Evolutionary conservation across 2,797 vertebrate genomes (phyloP).

Genomic region (Protonibea diacanthus): DNA sequence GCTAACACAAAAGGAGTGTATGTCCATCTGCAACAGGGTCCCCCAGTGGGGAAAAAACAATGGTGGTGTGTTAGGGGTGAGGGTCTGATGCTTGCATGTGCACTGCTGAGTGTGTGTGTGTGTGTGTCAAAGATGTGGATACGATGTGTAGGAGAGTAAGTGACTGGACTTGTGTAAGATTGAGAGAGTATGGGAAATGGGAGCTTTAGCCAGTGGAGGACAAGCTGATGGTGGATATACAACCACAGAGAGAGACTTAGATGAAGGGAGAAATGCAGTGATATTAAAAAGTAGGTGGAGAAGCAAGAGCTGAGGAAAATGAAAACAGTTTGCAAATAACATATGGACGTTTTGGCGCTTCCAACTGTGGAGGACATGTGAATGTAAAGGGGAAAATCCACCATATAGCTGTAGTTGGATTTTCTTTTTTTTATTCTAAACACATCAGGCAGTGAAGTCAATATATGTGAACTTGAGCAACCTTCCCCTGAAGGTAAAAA

Average conservation of each 20-base stretch:
- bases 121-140: conserved; percentile 39
- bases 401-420: neutral
- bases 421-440: conserved; percentile 8
- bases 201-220: conserved; percentile 58
- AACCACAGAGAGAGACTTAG: conserved; percentile 53
- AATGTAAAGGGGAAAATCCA: conserved; percentile 42
- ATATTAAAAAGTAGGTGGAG: conserved; percentile 55
- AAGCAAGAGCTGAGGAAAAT: conserved; percentile 28
- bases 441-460: conserved; percentile 10
- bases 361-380: conserved; percentile 31
- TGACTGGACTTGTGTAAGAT: conserved; percentile 49
- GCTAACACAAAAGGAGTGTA: conserved; percentile 50
- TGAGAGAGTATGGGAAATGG: conserved; percentile 58
- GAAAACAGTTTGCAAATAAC: conserved; percentile 41
- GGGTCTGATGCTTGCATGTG: conserved; percentile 20
- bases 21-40: conserved; percentile 60
- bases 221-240: conserved; percentile 77
- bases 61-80: conserved; percentile 26
- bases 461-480: conserved; percentile 31
- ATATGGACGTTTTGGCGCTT: conserved; percentile 33
- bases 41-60: conserved; percentile 39
- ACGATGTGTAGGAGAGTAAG: conserved; percentile 42
- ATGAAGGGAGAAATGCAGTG: conserved; percentile 33
- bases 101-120: conserved; percentile 27
- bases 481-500: conserved; percentile 8